Evolutionary conservation across 2,113 vertebrate genomes (phyloP).

Genomic region (Ctenomys sociabilis): DNA sequence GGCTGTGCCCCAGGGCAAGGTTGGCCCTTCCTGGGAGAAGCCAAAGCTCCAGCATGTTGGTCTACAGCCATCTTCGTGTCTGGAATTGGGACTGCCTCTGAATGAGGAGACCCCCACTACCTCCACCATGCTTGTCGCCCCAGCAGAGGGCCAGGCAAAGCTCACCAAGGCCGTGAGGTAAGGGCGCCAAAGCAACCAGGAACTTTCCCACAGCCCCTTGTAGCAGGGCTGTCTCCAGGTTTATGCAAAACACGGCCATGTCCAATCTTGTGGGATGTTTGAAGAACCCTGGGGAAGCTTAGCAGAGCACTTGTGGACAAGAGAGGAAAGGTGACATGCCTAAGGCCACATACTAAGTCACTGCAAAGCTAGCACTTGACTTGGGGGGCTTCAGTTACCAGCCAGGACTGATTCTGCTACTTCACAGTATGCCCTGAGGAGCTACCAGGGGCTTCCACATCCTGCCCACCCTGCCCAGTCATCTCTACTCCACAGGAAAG

Average conservation of each 20-base stretch:
- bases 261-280: neutral
- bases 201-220: neutral
- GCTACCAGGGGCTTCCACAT: neutral
- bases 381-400: neutral
- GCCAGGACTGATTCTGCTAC: neutral
- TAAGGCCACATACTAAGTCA: neutral
- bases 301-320: neutral
- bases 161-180: slow-evolving; percentile 74
- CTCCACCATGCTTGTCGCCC: slow-evolving; percentile 64
- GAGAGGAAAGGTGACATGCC: neutral
- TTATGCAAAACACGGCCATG: neutral
- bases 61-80: slow-evolving; percentile 68
- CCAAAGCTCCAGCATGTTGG: slow-evolving; percentile 55
- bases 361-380: neutral
- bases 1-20: slow-evolving; percentile 47
- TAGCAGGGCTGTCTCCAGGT: neutral
- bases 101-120: slow-evolving; percentile 74
- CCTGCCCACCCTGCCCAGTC: neutral
- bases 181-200: neutral
- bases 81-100: slow-evolving; percentile 68
- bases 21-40: slow-evolving; percentile 65
- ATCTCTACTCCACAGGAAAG: neutral
- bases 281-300: neutral
- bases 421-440: neutral
- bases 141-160: slow-evolving; percentile 51